A percentile compares a stretch with the other conserved stretches of the same genome.
Conservation (phyloP, 2,113 vertebrate genomes). For the Puffinus mauretanicus region DNA sequence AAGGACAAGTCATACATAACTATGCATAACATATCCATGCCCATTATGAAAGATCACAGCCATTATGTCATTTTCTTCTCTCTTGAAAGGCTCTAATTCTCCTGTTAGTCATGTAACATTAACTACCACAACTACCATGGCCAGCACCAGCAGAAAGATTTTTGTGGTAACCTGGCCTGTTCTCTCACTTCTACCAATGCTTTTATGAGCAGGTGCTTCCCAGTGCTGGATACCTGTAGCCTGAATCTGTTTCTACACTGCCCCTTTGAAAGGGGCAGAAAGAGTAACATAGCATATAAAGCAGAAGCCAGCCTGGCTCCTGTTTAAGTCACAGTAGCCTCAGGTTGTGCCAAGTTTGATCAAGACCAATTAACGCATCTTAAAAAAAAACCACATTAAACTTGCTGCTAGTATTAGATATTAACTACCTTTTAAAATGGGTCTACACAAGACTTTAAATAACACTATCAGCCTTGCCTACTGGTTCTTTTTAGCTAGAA, state of each 20-base stretch:
- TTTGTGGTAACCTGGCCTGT: background rate
- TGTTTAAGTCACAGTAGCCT: background rate
- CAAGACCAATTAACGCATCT: background rate
- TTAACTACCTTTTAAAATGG: background rate
- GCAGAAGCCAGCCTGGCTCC: background rate
- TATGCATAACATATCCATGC: background rate
- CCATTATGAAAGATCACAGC: background rate
- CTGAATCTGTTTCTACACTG: background rate
- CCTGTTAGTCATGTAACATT: background rate
- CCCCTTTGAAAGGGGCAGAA: background rate
- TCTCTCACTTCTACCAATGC: background rate
- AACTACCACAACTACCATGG: background rate
- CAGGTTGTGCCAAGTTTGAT: background rate
- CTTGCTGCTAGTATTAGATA: background rate
- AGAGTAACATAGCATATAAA: background rate
- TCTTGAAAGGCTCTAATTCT: background rate
- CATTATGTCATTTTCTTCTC: background rate
- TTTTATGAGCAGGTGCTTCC: background rate
- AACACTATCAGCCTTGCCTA: background rate
- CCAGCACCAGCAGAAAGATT: background rate
- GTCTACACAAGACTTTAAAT: background rate
- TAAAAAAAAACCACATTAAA: background rate
- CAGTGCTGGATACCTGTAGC: background rate
- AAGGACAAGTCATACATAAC: background rate
- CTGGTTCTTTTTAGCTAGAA: background rate